Evolutionary conservation across 2,797 vertebrate species (phyloP).

Genomic region (Perodicticus potto): DNA sequence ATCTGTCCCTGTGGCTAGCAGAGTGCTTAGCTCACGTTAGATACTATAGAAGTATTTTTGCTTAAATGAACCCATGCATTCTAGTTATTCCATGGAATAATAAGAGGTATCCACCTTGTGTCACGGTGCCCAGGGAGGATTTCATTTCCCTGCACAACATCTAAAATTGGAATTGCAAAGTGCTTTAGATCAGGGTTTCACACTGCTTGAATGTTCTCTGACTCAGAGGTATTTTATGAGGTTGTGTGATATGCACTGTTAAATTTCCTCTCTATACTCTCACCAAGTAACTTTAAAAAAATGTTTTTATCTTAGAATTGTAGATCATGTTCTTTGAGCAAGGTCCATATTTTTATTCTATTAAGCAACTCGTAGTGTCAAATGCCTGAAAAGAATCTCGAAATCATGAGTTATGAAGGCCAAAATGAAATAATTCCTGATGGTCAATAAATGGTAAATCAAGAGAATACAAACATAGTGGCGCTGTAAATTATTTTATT

Average conservation of each 20-base stretch:
- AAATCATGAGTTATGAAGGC: slow-evolving; percentile 43
- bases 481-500: slow-evolving; percentile 35
- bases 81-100: neutral
- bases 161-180: slow-evolving; percentile 60
- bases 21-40: neutral
- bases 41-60: neutral
- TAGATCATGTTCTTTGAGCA: slow-evolving; percentile 23
- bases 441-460: slow-evolving; percentile 55
- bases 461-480: neutral
- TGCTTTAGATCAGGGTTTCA: slow-evolving; percentile 60
- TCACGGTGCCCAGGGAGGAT: neutral
- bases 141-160: slow-evolving; percentile 29
- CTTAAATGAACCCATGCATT: neutral
- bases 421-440: slow-evolving; percentile 56
- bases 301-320: slow-evolving; percentile 55
- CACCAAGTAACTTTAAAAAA: slow-evolving; percentile 31
- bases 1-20: neutral
- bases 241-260: slow-evolving; percentile 47
- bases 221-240: slow-evolving; percentile 65
- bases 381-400: slow-evolving; percentile 59
- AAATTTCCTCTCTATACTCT: slow-evolving; percentile 50
- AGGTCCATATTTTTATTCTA: slow-evolving; percentile 50
- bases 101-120: neutral
- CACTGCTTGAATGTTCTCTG: slow-evolving; percentile 33
- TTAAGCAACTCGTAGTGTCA: slow-evolving; percentile 50